phyloP scores from a whole-genome alignment of 1,140 invertebrate genomes.

The Leptinotarsa defecta region DNA sequence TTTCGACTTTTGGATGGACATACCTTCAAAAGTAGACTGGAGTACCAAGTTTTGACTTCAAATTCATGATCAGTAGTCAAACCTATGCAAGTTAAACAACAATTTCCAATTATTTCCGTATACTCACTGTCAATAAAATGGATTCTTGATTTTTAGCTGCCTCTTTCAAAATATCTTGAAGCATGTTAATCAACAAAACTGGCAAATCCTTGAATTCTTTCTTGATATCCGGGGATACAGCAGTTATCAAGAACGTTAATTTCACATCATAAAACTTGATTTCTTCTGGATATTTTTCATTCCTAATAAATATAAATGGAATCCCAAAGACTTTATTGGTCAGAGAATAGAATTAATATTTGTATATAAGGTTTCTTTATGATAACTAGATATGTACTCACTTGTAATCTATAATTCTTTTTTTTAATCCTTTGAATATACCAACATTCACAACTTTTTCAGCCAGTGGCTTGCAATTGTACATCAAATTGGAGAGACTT shows the following conservation, averaged over 20 bases:
- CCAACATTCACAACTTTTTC: constrained; percentile 71
- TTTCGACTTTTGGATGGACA: too few relatives aligned
- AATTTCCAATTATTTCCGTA: not conserved
- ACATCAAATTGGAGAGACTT: constrained; percentile 87
- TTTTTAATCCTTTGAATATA: constrained; percentile 74
- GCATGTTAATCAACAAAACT: constrained; percentile 78
- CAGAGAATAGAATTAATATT: constrained; percentile 15
- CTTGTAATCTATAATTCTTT: constrained; percentile 72
- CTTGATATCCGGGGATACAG: constrained; percentile 73
- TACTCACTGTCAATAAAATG: constrained; percentile 35
- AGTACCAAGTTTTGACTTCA: too few relatives aligned
- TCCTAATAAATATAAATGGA: constrained; percentile 47
- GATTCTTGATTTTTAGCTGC: constrained; percentile 36
- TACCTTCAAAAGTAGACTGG: too few relatives aligned
- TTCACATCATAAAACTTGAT: constrained; percentile 88
- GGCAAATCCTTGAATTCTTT: constrained; percentile 74
- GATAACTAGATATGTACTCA: constrained; percentile 47
- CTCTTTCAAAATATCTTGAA: constrained; percentile 74
- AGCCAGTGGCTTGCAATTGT: constrained; percentile 75
- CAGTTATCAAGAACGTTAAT: constrained; percentile 86
- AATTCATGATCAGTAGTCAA: too few relatives aligned
- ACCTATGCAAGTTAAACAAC: too few relatives aligned
- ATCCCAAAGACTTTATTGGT: constrained; percentile 8
- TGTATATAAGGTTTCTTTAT: constrained; percentile 12
- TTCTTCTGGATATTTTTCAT: constrained; percentile 64